phyloP scores from a whole-genome alignment of 2,888 invertebrate genomes.

The Conistra vaccinii region DNA sequence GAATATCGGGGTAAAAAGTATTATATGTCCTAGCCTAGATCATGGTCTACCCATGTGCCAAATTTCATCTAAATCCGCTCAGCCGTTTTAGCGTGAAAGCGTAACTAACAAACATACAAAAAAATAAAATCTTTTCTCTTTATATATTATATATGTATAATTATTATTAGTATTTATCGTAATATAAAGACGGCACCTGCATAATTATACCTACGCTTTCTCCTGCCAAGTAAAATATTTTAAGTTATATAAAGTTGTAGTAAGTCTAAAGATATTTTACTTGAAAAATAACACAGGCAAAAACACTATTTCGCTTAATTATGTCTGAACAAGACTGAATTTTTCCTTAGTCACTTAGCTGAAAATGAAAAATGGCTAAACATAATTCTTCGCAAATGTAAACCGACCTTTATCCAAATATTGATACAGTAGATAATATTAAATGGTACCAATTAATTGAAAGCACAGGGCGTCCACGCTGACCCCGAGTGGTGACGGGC shows the following conservation, averaged over 20 bases:
- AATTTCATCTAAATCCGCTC: no score
- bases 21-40: no score
- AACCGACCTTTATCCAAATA: constrained; percentile 31
- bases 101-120: no score
- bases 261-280: neutral
- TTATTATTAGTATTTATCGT: no score
- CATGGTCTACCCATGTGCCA: no score
- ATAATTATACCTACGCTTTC: no score
- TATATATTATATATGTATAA: no score
- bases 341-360: neutral
- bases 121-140: no score
- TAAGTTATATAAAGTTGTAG: no score
- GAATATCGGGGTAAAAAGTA: no score
- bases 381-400: neutral
- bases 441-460: constrained; percentile 66
- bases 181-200: neutral
- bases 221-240: no score
- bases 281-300: neutral
- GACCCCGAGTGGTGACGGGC: constrained; percentile 74
- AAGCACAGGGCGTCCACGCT: constrained; percentile 66
- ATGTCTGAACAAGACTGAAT: neutral
- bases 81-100: no score
- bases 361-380: neutral
- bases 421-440: constrained; percentile 44
- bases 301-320: neutral